Evolutionary conservation across 2,888 invertebrate genomes (phyloP), one percentile per base, ranked within the genome.

Genomic region (Ceratothoa steindachneri): DNA sequence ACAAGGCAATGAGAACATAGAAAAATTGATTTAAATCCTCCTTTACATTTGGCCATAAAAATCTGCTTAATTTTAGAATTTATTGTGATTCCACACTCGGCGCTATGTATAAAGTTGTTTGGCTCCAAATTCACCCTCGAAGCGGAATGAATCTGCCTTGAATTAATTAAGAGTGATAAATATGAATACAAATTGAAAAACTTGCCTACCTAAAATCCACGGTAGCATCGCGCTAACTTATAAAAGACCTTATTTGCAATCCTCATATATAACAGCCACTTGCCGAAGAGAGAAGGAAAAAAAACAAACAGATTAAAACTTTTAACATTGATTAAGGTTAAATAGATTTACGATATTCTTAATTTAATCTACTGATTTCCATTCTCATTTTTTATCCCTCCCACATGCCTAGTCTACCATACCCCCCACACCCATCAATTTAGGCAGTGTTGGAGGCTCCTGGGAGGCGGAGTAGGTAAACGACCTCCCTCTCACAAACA

Each of bases 231-330:
- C 31, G 19, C 67, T 67, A 41, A 67, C 22, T 67, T 60, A 1
- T n/a, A n/a, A n/a, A 60, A 60, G 60, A 60, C 9, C 60, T 60
- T 60, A 60, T 60, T 60, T 60, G 60, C 60, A 60, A 60, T 60
- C 60, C 60, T 60, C 60, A 60, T 60, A 60, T 24, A 60, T 60
- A 60, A 60, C 60, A 60, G 60, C 3, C 60, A 60, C 60, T 60
- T 60, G 60, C 60, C 22, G 24, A 60, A 60, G 22, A 22, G 22
- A 24, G 24, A 60, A n/a, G n/a, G n/a, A n/a, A n/a, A n/a, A n/a
- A n/a, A n/a, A n/a, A n/a, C n/a, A n/a, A 60, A 60, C 60, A 60
- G 60, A 60, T 60, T 60, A 60, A 60, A 60, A 2, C 60, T 60
- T 60, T 60, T 60, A 22, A n/a, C 60, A 60, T 60, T 60, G 60